Percentiles rank a stretch among this genome's conserved stretches.
These are phyloP conservation scores for Mythimna albipuncta DNA, from an alignment of 2,888 invertebrate species.

Conservation along the genomic window DNA sequence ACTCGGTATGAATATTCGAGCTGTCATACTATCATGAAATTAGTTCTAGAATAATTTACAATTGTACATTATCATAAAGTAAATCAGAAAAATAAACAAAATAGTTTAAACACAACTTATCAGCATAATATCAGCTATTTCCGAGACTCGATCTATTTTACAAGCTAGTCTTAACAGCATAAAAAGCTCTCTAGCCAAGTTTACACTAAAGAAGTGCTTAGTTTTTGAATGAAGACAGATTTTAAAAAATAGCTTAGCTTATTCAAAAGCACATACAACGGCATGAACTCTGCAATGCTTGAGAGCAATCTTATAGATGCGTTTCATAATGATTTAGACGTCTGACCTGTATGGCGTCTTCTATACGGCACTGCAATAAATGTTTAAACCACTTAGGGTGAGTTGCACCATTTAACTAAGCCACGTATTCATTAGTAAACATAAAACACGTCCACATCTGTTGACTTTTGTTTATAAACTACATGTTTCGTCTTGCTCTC, in stretches of 20 bases:
- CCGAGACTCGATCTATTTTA: neutral
- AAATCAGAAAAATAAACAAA: neutral
- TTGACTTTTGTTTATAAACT: too few species aligned
- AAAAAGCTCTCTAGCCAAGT: conserved; percentile 4
- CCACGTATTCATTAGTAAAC: too few species aligned
- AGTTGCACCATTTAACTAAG: too few species aligned
- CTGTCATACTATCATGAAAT: neutral
- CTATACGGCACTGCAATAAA: conserved; percentile 13
- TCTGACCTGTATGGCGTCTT: conserved; percentile 3
- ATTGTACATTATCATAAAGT: too few species aligned
- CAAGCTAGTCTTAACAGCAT: neutral
- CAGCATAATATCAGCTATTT: neutral
- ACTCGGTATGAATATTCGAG: neutral
- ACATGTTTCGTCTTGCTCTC: too few species aligned
- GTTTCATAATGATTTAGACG: conserved; percentile 1
- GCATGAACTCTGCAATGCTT: neutral
- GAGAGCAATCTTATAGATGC: neutral
- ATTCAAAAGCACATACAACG: neutral
- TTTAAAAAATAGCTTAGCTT: neutral
- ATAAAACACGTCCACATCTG: too few species aligned
- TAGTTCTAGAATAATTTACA: neutral
- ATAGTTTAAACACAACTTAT: neutral
- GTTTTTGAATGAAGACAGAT: neutral
- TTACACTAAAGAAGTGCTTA: conserved; percentile 1
- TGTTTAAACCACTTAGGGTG: conserved; percentile 2